Base-by-base conservation (phyloP, 2,113 vertebrate species). In the Phylloscopus trochilus region DNA sequence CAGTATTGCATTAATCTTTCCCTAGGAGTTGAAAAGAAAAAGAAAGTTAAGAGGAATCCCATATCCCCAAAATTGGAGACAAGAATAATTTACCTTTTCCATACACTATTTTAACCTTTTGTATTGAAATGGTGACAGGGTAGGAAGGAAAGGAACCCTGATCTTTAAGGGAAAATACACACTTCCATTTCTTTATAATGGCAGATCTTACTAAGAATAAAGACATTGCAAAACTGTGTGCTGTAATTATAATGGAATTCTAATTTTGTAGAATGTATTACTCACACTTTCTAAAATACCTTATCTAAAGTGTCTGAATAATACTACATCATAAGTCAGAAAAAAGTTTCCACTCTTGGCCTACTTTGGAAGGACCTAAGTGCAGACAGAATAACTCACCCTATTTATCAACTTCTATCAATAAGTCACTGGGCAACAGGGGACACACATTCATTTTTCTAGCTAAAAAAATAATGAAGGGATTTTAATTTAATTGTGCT, bases 371-470 rank as follows among this genome's bases (percentile, higher is more conserved):
- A 58, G 22, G 9, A 15, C 60, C 11, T 63, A 75, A 83, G 13
- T 41, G 33, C 28, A 77, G 13, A 44, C 11, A 76, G 70, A 86
- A 62, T 22, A 72, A n/a, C 37, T 80, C 12, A 76, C 10, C 11
- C 39, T 83, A 23, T 83, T 90, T 79, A 46, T 53, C 22, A 86
- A 35, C 27, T 90, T 90, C 37, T 67, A 35, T 75, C 66, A 73
- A 6, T 35, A 89, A 56, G 5, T 72, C 84, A 82, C 23, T 37
- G 55, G n/a, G 28, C 20, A 41, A 31, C 18, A 76, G 41, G 39
- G n/a, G 6, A 46, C n/a, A 43, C 31, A 53, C 23, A 30, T 4
- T 82, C 3, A 3, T 72, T 28, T 85, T 85, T 77, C 53, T 84
- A 77, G 49, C 5, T 46, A 55, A 10, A 69, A 69, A 88, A 86